A percentile compares a stretch with the other conserved stretches of the same genome.
phyloP scores from a whole-genome alignment of 1,140 invertebrate species.

The Drosophila melanogaster region Release_6_plus_ISO1_MT NT_033779.5:10912501-10913000 shows the following conservation, averaged over 20 bases:
- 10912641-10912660: too few species aligned
- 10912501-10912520: too few species aligned
- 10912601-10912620: too few species aligned
- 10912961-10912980: slow-evolving; percentile 66
- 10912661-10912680: neutral
- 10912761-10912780: neutral
- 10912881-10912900: slow-evolving; percentile 53
- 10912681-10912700: slow-evolving; percentile 3
- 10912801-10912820: neutral
- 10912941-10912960: slow-evolving; percentile 68
- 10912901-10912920: slow-evolving; percentile 48
- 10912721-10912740: slow-evolving; percentile 8
- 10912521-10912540: too few species aligned
- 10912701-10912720: slow-evolving; percentile 28
- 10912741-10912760: neutral
- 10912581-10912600: too few species aligned
- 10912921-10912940: slow-evolving; percentile 47
- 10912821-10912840: slow-evolving; percentile 74
- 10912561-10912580: too few species aligned
- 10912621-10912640: too few species aligned
- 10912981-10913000: slow-evolving; percentile 73
- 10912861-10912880: slow-evolving; percentile 41
- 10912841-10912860: slow-evolving; percentile 70
- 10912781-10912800: neutral
- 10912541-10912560: too few species aligned